Evolutionary conservation across 1,140 invertebrate species (phyloP).

Genomic region (Drosophila subpulchrella): DNA sequence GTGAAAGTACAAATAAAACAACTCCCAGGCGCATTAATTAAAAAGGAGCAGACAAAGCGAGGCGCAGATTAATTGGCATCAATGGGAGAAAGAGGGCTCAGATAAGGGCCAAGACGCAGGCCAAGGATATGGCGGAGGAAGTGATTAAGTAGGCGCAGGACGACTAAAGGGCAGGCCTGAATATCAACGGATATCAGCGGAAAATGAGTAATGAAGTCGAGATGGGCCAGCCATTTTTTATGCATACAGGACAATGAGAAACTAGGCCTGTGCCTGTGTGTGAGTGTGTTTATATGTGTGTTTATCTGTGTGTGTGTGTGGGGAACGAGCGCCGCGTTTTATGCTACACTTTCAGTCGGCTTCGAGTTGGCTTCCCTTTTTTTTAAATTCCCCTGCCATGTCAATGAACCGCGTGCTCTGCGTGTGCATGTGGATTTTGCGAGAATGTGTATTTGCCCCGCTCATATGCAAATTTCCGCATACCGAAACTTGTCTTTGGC

Average conservation of each 20-base stretch:
- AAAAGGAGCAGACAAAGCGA: conserved; percentile 79
- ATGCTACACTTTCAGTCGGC: conserved; percentile 45
- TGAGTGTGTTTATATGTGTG: conserved; percentile 8
- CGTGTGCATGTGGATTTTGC: conserved; percentile 21
- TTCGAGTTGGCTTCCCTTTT: conserved; percentile 36
- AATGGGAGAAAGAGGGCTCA: conserved; percentile 49
- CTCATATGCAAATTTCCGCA: conserved; percentile 64
- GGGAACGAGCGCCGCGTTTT: conserved; percentile 39
- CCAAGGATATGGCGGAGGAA: conserved; percentile 39
- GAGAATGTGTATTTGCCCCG: conserved; percentile 26
- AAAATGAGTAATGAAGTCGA: conserved; percentile 82
- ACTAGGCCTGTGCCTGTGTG: conserved; percentile 54
- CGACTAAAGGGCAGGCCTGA: conserved; percentile 20
- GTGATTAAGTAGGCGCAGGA: conserved; percentile 65
- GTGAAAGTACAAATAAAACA: conserved; percentile 40
- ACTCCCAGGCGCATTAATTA: conserved; percentile 79
- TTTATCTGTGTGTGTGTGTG: conserved; percentile 25
- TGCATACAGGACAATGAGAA: conserved; percentile 69
- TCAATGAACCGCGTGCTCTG: conserved; percentile 66
- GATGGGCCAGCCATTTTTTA: conserved; percentile 55
- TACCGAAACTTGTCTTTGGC: conserved; percentile 75
- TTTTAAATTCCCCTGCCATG: conserved; percentile 66
- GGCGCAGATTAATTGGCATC: conserved; percentile 80
- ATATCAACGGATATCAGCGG: conserved; percentile 78
- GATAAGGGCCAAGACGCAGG: conserved; percentile 34